Percentiles rank a stretch among this genome's conserved stretches.
These are phyloP conservation scores for Limosa lapponica DNA, from an alignment of 2,797 vertebrate genomes.

Conservation along the genomic window DNA sequence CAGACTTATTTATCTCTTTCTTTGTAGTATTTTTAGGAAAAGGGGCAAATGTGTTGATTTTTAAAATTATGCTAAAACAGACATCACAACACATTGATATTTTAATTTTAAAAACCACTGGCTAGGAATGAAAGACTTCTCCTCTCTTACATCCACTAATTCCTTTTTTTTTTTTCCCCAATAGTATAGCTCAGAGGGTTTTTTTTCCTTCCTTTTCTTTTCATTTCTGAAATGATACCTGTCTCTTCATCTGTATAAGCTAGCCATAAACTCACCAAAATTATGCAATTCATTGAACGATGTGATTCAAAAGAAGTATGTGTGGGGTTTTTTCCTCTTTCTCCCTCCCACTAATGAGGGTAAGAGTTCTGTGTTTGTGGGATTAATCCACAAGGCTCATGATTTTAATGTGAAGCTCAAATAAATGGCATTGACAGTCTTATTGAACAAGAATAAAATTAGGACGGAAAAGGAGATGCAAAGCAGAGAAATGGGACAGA, in stretches of 20 bases:
- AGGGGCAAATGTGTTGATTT: neutral
- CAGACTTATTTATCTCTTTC: neutral
- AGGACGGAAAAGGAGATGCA: neutral
- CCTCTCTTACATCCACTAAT: neutral
- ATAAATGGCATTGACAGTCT: neutral
- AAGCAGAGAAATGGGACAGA: neutral
- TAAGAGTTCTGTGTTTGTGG: neutral
- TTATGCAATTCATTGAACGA: neutral
- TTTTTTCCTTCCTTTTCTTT: too few species aligned
- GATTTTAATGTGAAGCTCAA: neutral
- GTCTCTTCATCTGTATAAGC: neutral
- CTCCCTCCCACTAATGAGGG: neutral
- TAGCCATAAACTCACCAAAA: neutral
- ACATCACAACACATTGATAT: neutral
- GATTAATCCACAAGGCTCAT: neutral
- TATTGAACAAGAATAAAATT: neutral
- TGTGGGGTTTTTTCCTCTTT: neutral
- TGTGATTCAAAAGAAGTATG: neutral
- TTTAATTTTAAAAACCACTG: neutral
- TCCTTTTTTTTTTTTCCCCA: neutral
- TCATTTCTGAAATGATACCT: neutral
- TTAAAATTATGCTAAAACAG: neutral
- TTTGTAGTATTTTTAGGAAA: neutral
- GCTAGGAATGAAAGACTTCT: neutral
- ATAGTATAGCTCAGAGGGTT: neutral